A percentile compares a stretch with the other conserved stretches of the same genome.
phyloP scores from a whole-genome alignment of 2,888 invertebrate species.

The Phragmatobia fuliginosa region DNA sequence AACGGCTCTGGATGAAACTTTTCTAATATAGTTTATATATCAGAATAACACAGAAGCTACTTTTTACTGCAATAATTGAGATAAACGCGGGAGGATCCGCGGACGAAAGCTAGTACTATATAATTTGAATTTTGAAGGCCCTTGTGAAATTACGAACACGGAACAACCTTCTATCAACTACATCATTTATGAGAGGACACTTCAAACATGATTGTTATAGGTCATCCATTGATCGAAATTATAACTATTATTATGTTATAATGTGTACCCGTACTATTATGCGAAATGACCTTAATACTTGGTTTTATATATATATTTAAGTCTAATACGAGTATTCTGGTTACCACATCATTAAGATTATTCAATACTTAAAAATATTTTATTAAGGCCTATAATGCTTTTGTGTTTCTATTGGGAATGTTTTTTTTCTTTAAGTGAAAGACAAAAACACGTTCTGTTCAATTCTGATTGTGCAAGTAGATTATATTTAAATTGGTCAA shows the following conservation, averaged over 20 bases:
- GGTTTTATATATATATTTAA: neutral
- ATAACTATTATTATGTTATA: constrained; percentile 31
- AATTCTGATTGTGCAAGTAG: too few species aligned
- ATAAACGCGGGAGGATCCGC: too few species aligned
- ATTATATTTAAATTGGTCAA: too few species aligned
- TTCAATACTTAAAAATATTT: neutral
- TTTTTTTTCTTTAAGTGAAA: too few species aligned
- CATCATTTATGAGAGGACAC: constrained; percentile 27
- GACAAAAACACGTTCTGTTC: too few species aligned
- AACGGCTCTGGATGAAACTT: too few species aligned
- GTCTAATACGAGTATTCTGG: neutral
- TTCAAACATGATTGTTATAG: constrained; percentile 24
- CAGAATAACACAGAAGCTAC: too few species aligned
- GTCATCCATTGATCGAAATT: constrained; percentile 30
- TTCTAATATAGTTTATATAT: too few species aligned
- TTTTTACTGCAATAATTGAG: too few species aligned
- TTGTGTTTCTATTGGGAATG: neutral
- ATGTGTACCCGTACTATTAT: constrained; percentile 15
- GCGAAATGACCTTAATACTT: constrained; percentile 33
- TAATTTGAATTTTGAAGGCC: constrained; percentile 2
- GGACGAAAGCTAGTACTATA: too few species aligned
- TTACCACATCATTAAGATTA: neutral
- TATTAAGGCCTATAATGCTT: too few species aligned
- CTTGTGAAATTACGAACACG: constrained; percentile 33
- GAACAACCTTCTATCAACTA: constrained; percentile 38